Evolutionary conservation across 2,113 vertebrate genomes (phyloP), one percentile per base, ranked within the genome.

Genomic region (Connochaetes taurinus): DNA sequence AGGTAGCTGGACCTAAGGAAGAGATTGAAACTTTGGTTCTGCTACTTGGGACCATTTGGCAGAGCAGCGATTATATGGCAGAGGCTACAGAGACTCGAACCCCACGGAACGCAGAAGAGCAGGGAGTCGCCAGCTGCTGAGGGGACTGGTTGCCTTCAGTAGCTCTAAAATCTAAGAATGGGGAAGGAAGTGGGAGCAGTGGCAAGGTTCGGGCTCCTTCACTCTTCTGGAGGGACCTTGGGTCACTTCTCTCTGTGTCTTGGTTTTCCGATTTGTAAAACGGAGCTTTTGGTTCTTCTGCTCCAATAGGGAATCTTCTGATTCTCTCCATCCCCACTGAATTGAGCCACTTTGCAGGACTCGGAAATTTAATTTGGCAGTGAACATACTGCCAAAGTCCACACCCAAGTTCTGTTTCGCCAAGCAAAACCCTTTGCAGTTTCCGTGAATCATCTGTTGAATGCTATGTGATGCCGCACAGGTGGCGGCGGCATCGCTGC

Each of bases 361-460:
- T 97, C 57, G 90, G 81, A 67, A 67, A 89, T 96, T 45, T 60
- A 82, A 92, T 90, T 94, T 78, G 95, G 16, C 64, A 40, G 40
- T 31, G 62, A 97, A 67, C 36, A 55, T 92, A 81, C 27, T 80
- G 81, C n/a, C n/a, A 40, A 36, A 71, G n/a, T 88, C 87, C 74
- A 71, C 52, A 92, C 43, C 23, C 36, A 74, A 76, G 40, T 78
- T 97, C 50, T 88, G 43, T 81, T 96, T 83, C 23, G 1, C n/a
- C 60, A 87, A 81, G 85, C 67, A 85, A 81, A 88, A 15, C 13
- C n/a, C 64, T 84, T 84, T 21, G 52, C 89, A 57, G 93, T 96
- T 97, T 97, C 89, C 57, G 82, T 60, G 90, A 97, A 94, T 87
- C 96, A 95, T 98, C 97, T 98, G 98, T 98, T 98, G 97, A 97